Evolutionary conservation across 2,888 invertebrate species (phyloP), one percentile per base, ranked within the genome.

Genomic region (Diloba caeruleocephala): DNA sequence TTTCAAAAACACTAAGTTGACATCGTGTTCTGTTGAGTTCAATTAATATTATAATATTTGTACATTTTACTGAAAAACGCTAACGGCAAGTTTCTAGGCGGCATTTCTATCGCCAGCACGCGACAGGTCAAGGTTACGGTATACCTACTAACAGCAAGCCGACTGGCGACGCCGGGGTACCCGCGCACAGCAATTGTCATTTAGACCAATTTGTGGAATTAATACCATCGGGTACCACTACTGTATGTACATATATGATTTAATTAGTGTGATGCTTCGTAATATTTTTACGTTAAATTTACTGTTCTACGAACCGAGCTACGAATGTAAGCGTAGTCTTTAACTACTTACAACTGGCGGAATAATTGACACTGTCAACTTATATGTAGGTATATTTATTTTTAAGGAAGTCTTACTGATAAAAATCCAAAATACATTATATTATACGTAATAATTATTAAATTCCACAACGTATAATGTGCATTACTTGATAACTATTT

Each of bases 191-290:
- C 75, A 82, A 85, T 88, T 82, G 84, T 84, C 82, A 85, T 87
- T 85, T 81, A 82, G 80, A 74, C 79, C 86, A 88, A 88, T 89
- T 88, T 87, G 84, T 81, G 76, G 77, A 89, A 89, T 86, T 85
- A 88, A 83, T 81, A 66, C 67, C 60, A 72, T 51, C 73, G 74
- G 62, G 46, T 58, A 60, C 58, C 50, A 55, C 57, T 46, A 28
- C 45, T 58, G 55, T 72, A 64, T 51, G 42, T 65, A 60, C 52
- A 65, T 65, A 69, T 65, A 73, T 74, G 78, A 81, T 82, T 83
- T 82, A 80, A 81, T 81, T 79, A 77, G 56, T 56, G 51, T 67
- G 63, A 69, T 71, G 71, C 50, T 57, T 55, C 53, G 55, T 55
- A 57, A 59, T 62, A 64, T 55, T 60, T 56, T 62, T 36, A 58